These are phyloP conservation scores for Melikaiella ostensackeni DNA, from an alignment of 2,888 invertebrate genomes.

Conservation along the genomic window DNA sequence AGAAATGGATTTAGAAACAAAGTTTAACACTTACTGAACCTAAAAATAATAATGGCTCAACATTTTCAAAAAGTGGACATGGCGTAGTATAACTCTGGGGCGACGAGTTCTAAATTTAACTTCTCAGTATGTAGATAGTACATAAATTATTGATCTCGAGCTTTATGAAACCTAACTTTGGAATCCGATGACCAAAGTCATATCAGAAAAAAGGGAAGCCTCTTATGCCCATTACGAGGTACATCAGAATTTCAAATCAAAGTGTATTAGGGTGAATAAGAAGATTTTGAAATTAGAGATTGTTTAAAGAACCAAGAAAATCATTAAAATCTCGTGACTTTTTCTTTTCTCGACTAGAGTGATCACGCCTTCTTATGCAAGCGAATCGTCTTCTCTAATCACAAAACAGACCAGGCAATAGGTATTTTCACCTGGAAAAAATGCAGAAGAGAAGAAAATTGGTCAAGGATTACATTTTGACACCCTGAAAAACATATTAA, in stretches of 20 bases:
- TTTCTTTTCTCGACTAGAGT: background rate
- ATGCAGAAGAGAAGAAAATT: too few relatives aligned
- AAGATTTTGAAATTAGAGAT: background rate
- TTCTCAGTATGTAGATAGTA: background rate
- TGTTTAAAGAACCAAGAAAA: too few relatives aligned
- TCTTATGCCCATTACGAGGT: background rate
- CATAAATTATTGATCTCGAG: constrained; percentile 17
- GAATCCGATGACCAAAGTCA: background rate
- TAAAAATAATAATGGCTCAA: too few relatives aligned
- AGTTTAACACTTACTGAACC: too few relatives aligned
- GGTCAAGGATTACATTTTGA: too few relatives aligned
- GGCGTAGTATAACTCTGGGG: too few relatives aligned
- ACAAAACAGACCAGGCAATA: too few relatives aligned
- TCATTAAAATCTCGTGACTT: background rate
- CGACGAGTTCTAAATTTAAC: background rate
- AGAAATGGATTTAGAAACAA: too few relatives aligned
- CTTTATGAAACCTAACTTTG: constrained; percentile 2
- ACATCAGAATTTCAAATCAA: background rate
- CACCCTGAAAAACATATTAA: too few relatives aligned
- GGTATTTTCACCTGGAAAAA: too few relatives aligned
- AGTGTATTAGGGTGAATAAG: background rate
- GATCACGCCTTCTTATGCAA: background rate
- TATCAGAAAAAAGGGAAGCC: constrained; percentile 26
- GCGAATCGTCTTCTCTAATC: background rate
- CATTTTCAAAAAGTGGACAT: too few relatives aligned